Percentiles rank a stretch among this genome's conserved stretches.
Evolutionary conservation across 2,888 invertebrate species (phyloP).

Genomic region (Pteria penguin): DNA sequence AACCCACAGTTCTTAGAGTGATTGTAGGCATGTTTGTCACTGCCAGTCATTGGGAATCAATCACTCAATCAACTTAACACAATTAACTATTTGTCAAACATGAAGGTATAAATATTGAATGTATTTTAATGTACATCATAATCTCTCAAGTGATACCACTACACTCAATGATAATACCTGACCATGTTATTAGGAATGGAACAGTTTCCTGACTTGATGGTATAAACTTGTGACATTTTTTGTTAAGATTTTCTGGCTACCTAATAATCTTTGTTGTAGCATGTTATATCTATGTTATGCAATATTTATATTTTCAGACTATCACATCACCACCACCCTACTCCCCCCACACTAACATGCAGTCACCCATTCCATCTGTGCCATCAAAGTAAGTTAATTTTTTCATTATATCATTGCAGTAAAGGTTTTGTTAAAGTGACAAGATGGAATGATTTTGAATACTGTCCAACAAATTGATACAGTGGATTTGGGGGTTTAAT

Average conservation of each 20-base stretch:
- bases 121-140: no score
- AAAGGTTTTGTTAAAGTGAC: not conserved
- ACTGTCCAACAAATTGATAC: no score
- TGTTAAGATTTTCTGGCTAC: no score
- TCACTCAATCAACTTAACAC: not conserved
- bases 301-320: slow-evolving; percentile 54
- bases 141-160: no score
- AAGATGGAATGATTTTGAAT: no score
- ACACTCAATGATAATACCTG: not conserved
- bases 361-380: slow-evolving; percentile 71
- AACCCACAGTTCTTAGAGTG: not conserved
- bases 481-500: no score
- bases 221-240: not conserved
- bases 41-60: not conserved
- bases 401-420: slow-evolving; percentile 17
- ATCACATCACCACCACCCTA: slow-evolving; percentile 74
- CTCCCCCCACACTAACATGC: slow-evolving; percentile 68
- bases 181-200: not conserved
- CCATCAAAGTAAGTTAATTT: slow-evolving; percentile 77
- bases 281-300: not conserved
- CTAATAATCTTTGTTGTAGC: no score
- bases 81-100: not conserved
- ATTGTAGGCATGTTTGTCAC: not conserved
- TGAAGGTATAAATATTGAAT: no score
- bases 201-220: not conserved